phyloP scores from a whole-genome alignment of 2,113 vertebrate genomes.

The Hydropotes inermis region DNA sequence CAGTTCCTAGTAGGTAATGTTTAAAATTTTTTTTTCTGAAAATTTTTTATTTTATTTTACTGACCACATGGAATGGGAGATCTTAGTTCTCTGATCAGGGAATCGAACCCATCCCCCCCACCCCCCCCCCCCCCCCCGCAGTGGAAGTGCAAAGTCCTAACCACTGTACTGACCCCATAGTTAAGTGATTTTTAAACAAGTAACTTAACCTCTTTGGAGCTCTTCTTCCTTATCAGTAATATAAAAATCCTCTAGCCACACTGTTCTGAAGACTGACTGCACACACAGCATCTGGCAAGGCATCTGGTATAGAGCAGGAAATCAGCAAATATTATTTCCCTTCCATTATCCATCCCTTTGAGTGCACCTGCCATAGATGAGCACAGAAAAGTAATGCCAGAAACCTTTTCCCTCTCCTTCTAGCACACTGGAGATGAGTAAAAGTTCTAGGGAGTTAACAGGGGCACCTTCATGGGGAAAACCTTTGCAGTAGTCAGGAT shows the following conservation, averaged over 20 bases:
- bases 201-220: not conserved
- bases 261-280: rapidly evolving
- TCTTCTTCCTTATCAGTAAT: not conserved
- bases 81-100: not conserved
- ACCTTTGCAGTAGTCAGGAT: not conserved
- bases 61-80: not conserved
- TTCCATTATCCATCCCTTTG: not conserved
- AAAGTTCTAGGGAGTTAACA: not conserved
- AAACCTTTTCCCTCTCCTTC: not conserved
- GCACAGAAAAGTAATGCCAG: not conserved
- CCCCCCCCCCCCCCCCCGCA: not conserved
- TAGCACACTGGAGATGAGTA: not conserved
- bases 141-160: not conserved
- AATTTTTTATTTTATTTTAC: not conserved
- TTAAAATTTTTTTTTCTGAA: not conserved
- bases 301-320: not conserved
- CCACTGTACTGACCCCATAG: not conserved
- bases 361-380: not conserved
- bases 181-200: not conserved
- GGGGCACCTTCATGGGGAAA: not conserved
- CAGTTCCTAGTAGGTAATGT: not conserved
- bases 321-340: rapidly evolving
- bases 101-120: not conserved
- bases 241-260: not conserved
- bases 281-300: rapidly evolving